Base-by-base conservation (phyloP, 1,140 invertebrate species). In the Schmidtea mediterranea region DNA sequence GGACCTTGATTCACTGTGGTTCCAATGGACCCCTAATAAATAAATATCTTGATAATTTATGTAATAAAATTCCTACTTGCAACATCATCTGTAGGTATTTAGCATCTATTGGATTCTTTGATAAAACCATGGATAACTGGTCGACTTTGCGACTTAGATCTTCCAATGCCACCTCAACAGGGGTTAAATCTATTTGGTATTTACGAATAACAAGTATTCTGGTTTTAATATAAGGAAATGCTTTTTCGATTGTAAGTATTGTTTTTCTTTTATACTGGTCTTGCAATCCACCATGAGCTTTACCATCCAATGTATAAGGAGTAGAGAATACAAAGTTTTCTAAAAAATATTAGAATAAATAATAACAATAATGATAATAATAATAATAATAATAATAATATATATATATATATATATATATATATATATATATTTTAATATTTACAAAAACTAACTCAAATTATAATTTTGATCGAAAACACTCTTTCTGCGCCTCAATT, bases 71-170 rank as follows among this genome's bases (percentile, higher is more conserved):
- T 3, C 26, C 26, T 6, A 32, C 26, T 10, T 90, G 84, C 13
- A 95, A 71, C 19, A 94, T 86, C 89, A 95, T 95, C 70, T 94
- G 87, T 46, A 95, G 66, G 63, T 95, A 94, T 68, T 95, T 95
- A 8, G 82, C 74, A 56, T 75, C 87, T 0, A 82, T 75, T 2
- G 87, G 86, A 63, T 90, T 80, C 59, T 86, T 80, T 48, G 72
- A 70, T 0, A 81, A 81, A 1, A 86, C 84, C 9, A 75, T 72
- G 6, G 76, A 76, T 45, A 95, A 68, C 69, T 92, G 73, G 43
- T 62, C 55, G 1, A 76, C 79, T 60, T 92, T 94, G 67, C 90
- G 92, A 62, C 89, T 82, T 54, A 95, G 82, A 62, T 95, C 89
- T 69, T 95, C 87, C 55, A 94, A 92, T 0, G 89, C 89, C 0